Evolutionary conservation across 2,888 invertebrate species (phyloP), one percentile per base, ranked within the genome.

Genomic region (Drosophila macrothrix): DNA sequence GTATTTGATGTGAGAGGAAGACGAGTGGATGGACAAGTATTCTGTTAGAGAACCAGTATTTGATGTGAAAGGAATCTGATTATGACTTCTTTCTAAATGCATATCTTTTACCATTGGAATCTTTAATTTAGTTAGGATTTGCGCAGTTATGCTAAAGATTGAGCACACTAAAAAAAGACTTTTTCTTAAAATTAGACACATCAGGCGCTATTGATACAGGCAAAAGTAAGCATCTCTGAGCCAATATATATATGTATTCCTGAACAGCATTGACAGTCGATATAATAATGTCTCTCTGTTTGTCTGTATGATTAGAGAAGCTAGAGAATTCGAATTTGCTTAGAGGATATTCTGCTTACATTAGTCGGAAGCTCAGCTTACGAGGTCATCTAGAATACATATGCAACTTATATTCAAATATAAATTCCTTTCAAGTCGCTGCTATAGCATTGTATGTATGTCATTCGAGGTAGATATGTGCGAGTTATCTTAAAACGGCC

Each of bases 401-500:
- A 10, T 41, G 10, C 10, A 41, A 2, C n/a, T 5, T 41, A 2
- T 10, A 41, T 41, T 12, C n/a, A 41, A 41, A 41, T 41, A n/a
- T 4, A 25, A 46, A 9, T 46, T 46, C 25, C 25, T 16, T 25
- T 4, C 16, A 2, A 2, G 35, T 5, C 35, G 14, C 14, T 5
- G n/a, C n/a, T n/a, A n/a, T n/a, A n/a, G n/a, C n/a, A 41, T 2
- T n/a, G 41, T 4, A 4, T 46, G 22, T 7, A 4, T 46, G 22
- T 7, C 14, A 22, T 46, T 46, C 22, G 46, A 22, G 46, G 4
- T 16, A 2, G 46, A 25, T 46, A 25, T 46, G 9, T 46, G 25
- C 7, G 16, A 25, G 46, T 55, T 25, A 12, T 55, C 55, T 22
- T 33, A 0, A 19, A 75, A 41, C 14, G n/a, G 16, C 53, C 83